Evolutionary conservation across 1,140 invertebrate species (phyloP).

Genomic region (Nylanderia fulva): DNA sequence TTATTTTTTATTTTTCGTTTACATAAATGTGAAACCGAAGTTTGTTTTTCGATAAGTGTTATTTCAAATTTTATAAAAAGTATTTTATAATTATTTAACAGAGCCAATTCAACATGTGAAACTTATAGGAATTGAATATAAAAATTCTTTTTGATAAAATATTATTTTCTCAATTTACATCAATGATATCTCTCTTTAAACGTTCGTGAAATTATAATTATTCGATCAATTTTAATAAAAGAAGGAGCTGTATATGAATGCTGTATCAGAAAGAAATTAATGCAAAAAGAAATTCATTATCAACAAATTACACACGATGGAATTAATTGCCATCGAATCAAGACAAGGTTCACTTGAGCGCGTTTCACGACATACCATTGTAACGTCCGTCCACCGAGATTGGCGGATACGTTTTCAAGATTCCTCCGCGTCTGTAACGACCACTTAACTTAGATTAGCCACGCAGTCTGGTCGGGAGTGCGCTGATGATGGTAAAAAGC

Average conservation of each 20-base stretch:
- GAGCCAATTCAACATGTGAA: background rate
- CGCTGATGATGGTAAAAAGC: constrained; percentile 59
- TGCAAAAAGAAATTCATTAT: no score
- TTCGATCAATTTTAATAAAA: background rate
- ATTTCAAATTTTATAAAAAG: background rate
- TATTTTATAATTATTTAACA: background rate
- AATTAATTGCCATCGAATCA: background rate
- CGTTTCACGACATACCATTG: background rate
- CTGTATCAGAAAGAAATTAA: no score
- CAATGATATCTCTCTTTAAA: background rate
- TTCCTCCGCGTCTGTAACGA: constrained; percentile 64
- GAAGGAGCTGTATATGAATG: no score
- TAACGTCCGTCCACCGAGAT: constrained; percentile 11
- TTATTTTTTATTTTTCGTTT: background rate
- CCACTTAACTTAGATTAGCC: constrained; percentile 76
- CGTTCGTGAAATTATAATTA: background rate
- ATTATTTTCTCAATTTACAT: background rate
- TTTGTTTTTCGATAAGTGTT: background rate
- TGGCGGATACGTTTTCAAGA: constrained; percentile 57
- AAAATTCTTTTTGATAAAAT: background rate
- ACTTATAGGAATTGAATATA: background rate
- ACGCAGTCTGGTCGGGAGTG: constrained; percentile 54
- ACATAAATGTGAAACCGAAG: background rate
- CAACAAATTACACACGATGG: background rate
- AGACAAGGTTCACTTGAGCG: background rate